Conservation (phyloP, 1,140 invertebrate genomes). For the Chionoecetes opilio region DNA sequence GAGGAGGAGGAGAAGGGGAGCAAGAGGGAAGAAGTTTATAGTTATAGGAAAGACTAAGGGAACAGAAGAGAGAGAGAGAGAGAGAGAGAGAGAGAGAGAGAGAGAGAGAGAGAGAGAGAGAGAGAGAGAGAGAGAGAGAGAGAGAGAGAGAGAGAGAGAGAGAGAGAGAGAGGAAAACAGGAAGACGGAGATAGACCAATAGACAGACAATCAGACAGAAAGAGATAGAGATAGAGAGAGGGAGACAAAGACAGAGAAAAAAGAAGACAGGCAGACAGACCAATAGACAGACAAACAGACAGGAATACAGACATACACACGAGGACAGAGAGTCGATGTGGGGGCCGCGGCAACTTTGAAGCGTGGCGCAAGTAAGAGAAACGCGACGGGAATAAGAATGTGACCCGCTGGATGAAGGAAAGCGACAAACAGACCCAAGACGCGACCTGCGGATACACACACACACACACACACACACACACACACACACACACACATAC, state of each 20-base stretch:
- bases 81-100: background rate
- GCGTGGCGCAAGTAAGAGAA: slow-evolving; percentile 17
- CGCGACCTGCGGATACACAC: background rate
- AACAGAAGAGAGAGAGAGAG: background rate
- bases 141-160: background rate
- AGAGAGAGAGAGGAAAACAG: slow-evolving; percentile 38
- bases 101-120: background rate
- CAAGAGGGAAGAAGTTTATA: no score
- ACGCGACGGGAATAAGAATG: background rate
- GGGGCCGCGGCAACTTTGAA: background rate
- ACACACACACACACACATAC: slow-evolving; percentile 24
- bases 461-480: slow-evolving; percentile 36
- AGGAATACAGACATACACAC: background rate
- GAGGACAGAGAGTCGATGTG: background rate
- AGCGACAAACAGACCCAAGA: background rate
- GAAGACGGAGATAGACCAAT: background rate
- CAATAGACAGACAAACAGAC: background rate
- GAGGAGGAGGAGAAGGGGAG: no score
- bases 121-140: background rate
- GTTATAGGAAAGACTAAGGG: no score
- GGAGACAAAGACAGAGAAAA: slow-evolving; percentile 20
- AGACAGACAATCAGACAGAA: slow-evolving; percentile 31
- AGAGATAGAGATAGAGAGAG: background rate
- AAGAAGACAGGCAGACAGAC: background rate
- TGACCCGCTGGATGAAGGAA: background rate